Evolutionary conservation across 2,113 vertebrate species (phyloP).

Genomic region (Nesoenas mayeri): DNA sequence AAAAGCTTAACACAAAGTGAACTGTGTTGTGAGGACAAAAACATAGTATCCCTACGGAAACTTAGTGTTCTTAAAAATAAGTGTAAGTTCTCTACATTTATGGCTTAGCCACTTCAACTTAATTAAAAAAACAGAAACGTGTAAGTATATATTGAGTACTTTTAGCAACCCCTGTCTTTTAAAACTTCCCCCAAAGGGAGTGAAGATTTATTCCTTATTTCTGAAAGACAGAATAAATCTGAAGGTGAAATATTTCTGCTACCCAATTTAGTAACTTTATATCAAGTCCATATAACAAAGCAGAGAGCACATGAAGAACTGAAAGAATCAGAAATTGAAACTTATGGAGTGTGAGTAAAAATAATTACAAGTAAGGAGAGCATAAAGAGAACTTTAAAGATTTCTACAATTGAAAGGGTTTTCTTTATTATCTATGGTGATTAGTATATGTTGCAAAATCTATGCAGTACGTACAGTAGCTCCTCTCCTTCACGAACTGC

Average conservation of each 20-base stretch:
- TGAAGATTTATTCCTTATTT: background rate
- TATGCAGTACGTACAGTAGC: background rate
- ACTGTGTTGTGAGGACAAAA: background rate
- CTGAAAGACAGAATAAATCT: background rate
- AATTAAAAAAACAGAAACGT: background rate
- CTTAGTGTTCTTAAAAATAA: background rate
- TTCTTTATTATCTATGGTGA: background rate
- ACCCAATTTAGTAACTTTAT: background rate
- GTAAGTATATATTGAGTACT: background rate
- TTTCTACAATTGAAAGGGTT: background rate
- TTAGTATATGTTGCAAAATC: background rate
- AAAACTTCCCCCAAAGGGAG: background rate
- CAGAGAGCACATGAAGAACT: background rate
- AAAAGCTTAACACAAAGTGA: background rate
- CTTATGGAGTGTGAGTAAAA: constrained; percentile 28
- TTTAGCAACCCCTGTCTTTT: background rate
- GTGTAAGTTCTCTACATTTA: background rate
- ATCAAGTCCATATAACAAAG: background rate
- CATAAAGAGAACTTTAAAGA: background rate
- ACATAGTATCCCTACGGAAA: background rate
- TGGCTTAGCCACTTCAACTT: background rate
- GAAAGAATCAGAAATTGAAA: constrained; percentile 25
- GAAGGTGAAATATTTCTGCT: background rate
- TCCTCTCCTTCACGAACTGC: background rate
- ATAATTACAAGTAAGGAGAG: constrained; percentile 42